phyloP scores from a whole-genome alignment of 2,888 invertebrate species.

The Acheta domesticus region DNA sequence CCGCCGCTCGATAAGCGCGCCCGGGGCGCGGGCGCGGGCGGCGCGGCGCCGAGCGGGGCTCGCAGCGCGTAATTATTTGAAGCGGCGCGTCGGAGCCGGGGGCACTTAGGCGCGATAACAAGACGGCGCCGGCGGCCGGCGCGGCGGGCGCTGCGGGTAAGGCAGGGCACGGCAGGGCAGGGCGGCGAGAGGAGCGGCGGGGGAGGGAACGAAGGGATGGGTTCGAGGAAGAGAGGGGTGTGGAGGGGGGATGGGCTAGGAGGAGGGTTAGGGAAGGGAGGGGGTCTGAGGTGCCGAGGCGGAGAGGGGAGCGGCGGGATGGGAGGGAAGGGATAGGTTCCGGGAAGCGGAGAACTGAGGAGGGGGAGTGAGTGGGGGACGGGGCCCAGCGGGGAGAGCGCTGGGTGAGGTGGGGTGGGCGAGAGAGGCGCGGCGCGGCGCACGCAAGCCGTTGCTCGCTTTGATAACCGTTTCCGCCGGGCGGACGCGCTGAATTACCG shows the following conservation, averaged over 20 bases:
- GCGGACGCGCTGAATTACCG: conserved; percentile 18
- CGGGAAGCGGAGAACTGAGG: no score
- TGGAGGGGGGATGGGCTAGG: background rate
- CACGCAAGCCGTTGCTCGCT: conserved; percentile 11
- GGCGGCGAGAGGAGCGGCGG: background rate
- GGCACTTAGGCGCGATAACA: conserved; percentile 9
- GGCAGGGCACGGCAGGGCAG: background rate
- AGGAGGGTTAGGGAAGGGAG: background rate
- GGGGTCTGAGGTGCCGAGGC: background rate
- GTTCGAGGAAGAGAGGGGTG: background rate
- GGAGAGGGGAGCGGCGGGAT: background rate
- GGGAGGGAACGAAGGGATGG: background rate
- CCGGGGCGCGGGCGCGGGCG: no score
- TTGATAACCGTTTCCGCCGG: background rate
- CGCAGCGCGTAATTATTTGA: background rate
- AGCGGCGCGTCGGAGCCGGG: conserved; percentile 6
- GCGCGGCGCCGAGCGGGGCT: no score
- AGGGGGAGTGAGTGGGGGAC: no score
- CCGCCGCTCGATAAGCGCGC: background rate
- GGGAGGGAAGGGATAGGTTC: no score
- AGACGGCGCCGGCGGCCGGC: background rate
- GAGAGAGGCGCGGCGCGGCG: background rate
- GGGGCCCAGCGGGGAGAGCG: background rate
- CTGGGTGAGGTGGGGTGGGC: background rate
- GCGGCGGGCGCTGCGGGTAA: background rate